Evolutionary conservation across 2,888 invertebrate genomes (phyloP), one percentile per base, ranked within the genome.

Genomic region (Scaptomyza tumidula): DNA sequence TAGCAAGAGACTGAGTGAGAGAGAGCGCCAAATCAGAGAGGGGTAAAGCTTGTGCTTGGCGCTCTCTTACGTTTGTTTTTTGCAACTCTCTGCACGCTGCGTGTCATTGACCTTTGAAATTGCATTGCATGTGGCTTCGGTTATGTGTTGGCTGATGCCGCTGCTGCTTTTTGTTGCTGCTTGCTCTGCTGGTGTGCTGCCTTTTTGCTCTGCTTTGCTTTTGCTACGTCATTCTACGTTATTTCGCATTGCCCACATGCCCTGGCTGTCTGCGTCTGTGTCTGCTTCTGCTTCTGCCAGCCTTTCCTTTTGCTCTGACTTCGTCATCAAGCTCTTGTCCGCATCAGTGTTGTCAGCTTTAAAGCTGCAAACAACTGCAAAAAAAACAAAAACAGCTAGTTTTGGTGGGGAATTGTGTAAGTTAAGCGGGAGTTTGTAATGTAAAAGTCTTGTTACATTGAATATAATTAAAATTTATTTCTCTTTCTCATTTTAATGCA

Each of bases 51-150:
- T 19, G 19, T 19, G 19, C 19, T 19, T 44, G 41, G 33, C 46
- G 56, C 66, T 71, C 57, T 57, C 46, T 60, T 19, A 50, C 44
- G 35, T 48, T 39, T 59, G 33, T 7, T 14, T 39, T 71, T 33
- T 62, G 74, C 52, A 63, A 55, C 50, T 67, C 78, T 41, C 16
- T 78, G 82, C 78, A 75, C 58, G 78, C 66, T 71, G 81, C 65
- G 82, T 79, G 89, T 78, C 83, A 84, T 86, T 89, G 89, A 86
- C 88, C 86, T 85, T 86, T 88, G 87, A 77, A 86, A 78, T 78
- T 78, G 86, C 74, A 88, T 90, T 89, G 82, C 87, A 78, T 75
- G 75, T 89, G 78, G 72, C 73, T 76, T 74, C 76, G 70, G 59
- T 75, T 68, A 55, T 75, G 67, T 78, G 73, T 68, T 78, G 75